These are phyloP conservation scores for Drosophila hydei DNA, from an alignment of 1,140 invertebrate species.

Conservation along the genomic window DNA sequence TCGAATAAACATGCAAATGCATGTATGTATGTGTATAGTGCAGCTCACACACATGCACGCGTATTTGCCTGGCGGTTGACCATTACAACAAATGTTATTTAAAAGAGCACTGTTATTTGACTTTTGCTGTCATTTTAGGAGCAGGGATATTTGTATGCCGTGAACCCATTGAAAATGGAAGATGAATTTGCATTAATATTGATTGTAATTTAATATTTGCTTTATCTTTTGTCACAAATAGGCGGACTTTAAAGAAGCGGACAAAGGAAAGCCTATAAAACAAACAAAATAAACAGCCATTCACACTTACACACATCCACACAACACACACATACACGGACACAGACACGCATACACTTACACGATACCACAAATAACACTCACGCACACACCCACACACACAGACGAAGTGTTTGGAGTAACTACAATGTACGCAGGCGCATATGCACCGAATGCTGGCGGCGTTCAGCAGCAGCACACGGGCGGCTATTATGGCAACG, in stretches of 20 bases:
- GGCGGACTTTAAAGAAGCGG: conserved; percentile 24
- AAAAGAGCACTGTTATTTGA: background rate
- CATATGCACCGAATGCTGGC: conserved; percentile 74
- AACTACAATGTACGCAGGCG: conserved; percentile 63
- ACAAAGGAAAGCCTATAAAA: background rate
- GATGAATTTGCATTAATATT: background rate
- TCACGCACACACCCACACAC: background rate
- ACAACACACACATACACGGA: background rate
- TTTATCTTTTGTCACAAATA: conserved; percentile 2
- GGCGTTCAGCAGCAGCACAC: conserved; percentile 74
- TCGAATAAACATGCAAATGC: too few relatives aligned
- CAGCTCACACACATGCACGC: too few relatives aligned
- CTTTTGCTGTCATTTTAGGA: background rate
- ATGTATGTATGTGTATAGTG: too few relatives aligned
- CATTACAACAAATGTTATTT: background rate
- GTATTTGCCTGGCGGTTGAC: conserved; percentile 1
- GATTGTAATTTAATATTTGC: background rate
- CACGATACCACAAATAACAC: too few relatives aligned
- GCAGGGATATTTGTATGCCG: background rate
- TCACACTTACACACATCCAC: background rate
- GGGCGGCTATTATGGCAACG: conserved; percentile 73
- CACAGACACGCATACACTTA: background rate
- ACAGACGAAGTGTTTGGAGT: conserved; percentile 12
- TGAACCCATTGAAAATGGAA: too few relatives aligned
- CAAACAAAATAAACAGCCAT: background rate